phyloP scores from a whole-genome alignment of 2,888 invertebrate genomes.

The Hirudinaria manillensis region DNA sequence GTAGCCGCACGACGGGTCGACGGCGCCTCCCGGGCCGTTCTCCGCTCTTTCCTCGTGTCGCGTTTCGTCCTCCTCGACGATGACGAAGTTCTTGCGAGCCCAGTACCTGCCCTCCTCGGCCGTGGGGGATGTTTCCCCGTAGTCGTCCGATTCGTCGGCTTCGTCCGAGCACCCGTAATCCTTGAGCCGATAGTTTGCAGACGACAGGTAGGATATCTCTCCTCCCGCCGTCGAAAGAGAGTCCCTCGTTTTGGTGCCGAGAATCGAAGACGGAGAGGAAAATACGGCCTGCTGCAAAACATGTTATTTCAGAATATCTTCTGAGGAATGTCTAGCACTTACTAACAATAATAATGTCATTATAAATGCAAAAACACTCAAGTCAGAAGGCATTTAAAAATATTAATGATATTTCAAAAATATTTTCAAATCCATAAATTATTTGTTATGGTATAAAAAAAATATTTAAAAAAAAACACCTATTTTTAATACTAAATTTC shows the following conservation, averaged over 20 bases:
- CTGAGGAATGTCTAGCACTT: background rate
- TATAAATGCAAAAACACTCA: too few relatives aligned
- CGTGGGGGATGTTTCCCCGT: background rate
- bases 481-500: too few relatives aligned
- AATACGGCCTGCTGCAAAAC: background rate
- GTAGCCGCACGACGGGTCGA: background rate
- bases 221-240: background rate
- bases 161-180: background rate
- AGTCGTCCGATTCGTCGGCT: constrained; percentile 1
- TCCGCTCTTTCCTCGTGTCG: background rate
- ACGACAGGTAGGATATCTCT: background rate
- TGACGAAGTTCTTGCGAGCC: background rate
- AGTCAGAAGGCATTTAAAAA: too few relatives aligned
- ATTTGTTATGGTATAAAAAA: too few relatives aligned
- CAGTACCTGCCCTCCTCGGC: background rate
- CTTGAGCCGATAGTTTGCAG: background rate
- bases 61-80: constrained; percentile 12
- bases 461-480: too few relatives aligned
- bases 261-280: background rate
- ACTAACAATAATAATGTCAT: too few relatives aligned
- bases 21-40: background rate
- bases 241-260: background rate
- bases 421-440: too few relatives aligned
- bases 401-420: too few relatives aligned
- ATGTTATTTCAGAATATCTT: background rate